These are phyloP conservation scores for Acromyrmex echinatior DNA, from an alignment of 1,140 invertebrate genomes.

Conservation along the genomic window DNA sequence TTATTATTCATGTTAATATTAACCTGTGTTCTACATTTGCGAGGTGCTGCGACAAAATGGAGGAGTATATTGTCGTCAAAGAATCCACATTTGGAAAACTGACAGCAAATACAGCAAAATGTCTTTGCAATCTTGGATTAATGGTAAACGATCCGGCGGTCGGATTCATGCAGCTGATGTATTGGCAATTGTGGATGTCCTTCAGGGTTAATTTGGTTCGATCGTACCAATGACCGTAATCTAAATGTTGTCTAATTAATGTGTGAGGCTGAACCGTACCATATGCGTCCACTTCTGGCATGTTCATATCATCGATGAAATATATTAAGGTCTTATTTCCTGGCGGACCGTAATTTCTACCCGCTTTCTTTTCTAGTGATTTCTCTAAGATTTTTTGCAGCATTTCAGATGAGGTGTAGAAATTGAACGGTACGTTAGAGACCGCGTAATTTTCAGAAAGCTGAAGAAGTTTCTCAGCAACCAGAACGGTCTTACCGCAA, in stretches of 20 bases:
- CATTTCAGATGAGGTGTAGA: constrained; percentile 98
- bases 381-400: constrained; percentile 97
- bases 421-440: constrained; percentile 98
- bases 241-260: constrained; percentile 97
- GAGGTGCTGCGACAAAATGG: constrained; percentile 95
- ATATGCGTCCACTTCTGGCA: constrained; percentile 98
- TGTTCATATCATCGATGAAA: constrained; percentile 99
- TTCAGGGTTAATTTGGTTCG: constrained; percentile 96
- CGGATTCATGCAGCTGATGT: constrained; percentile 99
- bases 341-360: constrained; percentile 97
- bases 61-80: constrained; percentile 95
- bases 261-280: constrained; percentile 99
- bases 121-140: constrained; percentile 96
- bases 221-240: constrained; percentile 98
- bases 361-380: constrained; percentile 98
- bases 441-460: constrained; percentile 96
- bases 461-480: constrained; percentile 94
- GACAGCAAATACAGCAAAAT: constrained; percentile 98
- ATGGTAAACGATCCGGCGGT: constrained; percentile 99
- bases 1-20: constrained; percentile 45
- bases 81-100: constrained; percentile 96
- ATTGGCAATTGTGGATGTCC: constrained; percentile 98
- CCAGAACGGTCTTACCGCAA: constrained; percentile 95
- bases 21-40: constrained; percentile 93
- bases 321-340: constrained; percentile 98